phyloP scores from a whole-genome alignment of 2,888 invertebrate species.

The Nemotelus nigrinus region DNA sequence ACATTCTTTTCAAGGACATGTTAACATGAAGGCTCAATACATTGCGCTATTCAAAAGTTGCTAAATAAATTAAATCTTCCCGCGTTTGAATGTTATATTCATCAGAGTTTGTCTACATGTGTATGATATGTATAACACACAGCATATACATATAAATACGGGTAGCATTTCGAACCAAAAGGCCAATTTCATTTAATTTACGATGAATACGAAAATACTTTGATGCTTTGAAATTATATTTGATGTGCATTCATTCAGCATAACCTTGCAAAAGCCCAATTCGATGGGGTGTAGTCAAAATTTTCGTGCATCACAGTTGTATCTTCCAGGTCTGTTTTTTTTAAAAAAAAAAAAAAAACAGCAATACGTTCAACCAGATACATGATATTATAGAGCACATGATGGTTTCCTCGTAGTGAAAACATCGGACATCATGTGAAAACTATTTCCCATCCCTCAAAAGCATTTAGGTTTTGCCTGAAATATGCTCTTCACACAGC shows the following conservation, averaged over 20 bases:
- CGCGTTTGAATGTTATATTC: too few relatives aligned
- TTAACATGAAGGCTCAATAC: too few relatives aligned
- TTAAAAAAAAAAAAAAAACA: neutral
- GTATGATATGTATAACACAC: too few relatives aligned
- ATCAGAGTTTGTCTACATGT: too few relatives aligned
- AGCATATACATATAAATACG: too few relatives aligned
- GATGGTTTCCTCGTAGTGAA: neutral
- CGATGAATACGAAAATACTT: conserved; percentile 46
- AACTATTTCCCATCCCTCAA: neutral
- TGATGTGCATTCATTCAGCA: conserved; percentile 40
- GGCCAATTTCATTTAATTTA: conserved; percentile 47
- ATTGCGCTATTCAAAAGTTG: too few relatives aligned
- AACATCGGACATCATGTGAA: neutral
- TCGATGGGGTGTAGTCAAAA: neutral
- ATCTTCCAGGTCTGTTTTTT: neutral
- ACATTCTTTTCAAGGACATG: too few relatives aligned
- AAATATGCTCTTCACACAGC: neutral
- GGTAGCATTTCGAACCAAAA: conserved; percentile 3
- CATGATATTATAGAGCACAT: neutral
- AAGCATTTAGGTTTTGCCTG: neutral
- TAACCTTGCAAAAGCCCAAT: conserved; percentile 20
- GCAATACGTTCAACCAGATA: neutral
- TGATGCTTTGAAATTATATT: conserved; percentile 48
- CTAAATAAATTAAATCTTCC: too few relatives aligned
- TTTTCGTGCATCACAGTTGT: neutral